Base-by-base conservation (phyloP, 2,797 vertebrate genomes). In the Mormyrus hasselquistii region DNA sequence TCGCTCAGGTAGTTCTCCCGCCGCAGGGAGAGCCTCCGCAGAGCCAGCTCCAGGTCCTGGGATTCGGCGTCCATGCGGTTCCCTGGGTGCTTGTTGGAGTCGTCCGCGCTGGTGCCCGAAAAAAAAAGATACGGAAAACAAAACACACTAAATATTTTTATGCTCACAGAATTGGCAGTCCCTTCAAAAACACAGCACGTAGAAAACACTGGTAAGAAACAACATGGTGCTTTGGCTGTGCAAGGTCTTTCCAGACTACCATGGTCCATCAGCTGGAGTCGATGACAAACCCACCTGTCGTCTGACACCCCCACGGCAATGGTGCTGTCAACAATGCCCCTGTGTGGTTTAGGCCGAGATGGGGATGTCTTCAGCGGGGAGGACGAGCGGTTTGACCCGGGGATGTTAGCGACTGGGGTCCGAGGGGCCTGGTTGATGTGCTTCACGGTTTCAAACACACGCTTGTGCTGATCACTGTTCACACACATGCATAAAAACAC, bases 1-100 rank as follows among this genome's bases (percentile, higher is more conserved):
- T 99, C 99, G 0, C 97, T 98, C 89, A 99, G 94, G 93, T 97
- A 98, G 94, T 99, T 99, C 91, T 99, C 98, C 0, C 99, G 93
- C 12, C 99, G 95, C 44, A 99, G 97, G 34, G 98, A 99, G 86
- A 99, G 95, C 52, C 98, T 96, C 0, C 98, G 95, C 87, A 99
- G 95, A 4, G 98, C 99, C 2, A 97, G 95, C 91, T 98, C 97
- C 82, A 99, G 94, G 92, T 99, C 99, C 88, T 97, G 97, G 0
- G 97, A 97, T 38, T 97, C 97, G 0, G 96, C 96, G 0, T 95
- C 96, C 83, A 96, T 95, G 0, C 95, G 96, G 0, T 94, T 96
- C 10, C 95, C 96, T 0, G 94, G 94, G 90, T 98, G 98, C 94
- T 98, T 99, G 79, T 96, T 95, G 25, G 92, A 94, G 86, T 93